These are phyloP conservation scores for Drosophila demipolita DNA, from an alignment of 2,888 invertebrate genomes.

Conservation along the genomic window DNA sequence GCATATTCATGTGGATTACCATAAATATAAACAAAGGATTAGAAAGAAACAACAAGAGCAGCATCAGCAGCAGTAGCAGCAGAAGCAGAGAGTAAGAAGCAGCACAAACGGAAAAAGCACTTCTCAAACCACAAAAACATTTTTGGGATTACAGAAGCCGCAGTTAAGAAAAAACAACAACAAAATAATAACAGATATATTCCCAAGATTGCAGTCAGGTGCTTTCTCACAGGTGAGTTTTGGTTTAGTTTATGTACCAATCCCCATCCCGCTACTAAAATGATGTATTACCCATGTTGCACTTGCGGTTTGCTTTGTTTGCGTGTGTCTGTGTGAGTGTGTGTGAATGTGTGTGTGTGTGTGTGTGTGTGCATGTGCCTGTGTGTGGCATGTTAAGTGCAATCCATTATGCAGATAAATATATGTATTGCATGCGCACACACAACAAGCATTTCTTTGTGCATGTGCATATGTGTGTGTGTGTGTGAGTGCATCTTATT, in stretches of 20 bases:
- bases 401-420: conserved; percentile 78
- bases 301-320: conserved; percentile 51
- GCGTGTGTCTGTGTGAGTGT: background rate
- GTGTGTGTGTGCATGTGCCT: conserved; percentile 36
- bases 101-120: background rate
- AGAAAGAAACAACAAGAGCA: conserved; percentile 51
- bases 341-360: conserved; percentile 30
- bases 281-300: conserved; percentile 74
- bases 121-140: conserved; percentile 52
- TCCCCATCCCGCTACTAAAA: conserved; percentile 37
- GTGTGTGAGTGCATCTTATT: conserved; percentile 17
- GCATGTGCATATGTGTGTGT: conserved; percentile 4
- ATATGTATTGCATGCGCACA: conserved; percentile 29
- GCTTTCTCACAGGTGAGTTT: conserved; percentile 65
- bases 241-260: conserved; percentile 1
- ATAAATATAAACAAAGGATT: conserved; percentile 81
- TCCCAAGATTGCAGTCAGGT: conserved; percentile 23
- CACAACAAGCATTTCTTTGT: background rate
- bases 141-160: conserved; percentile 64
- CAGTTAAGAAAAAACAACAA: conserved; percentile 11
- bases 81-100: conserved; percentile 14
- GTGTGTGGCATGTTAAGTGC: conserved; percentile 79
- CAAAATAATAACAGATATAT: background rate
- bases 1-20: conserved; percentile 70
- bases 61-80: conserved; percentile 1